A percentile compares a stretch with the other conserved stretches of the same genome.
Evolutionary conservation across 2,113 vertebrate genomes (phyloP).

Genomic region (Axis porcinus): DNA sequence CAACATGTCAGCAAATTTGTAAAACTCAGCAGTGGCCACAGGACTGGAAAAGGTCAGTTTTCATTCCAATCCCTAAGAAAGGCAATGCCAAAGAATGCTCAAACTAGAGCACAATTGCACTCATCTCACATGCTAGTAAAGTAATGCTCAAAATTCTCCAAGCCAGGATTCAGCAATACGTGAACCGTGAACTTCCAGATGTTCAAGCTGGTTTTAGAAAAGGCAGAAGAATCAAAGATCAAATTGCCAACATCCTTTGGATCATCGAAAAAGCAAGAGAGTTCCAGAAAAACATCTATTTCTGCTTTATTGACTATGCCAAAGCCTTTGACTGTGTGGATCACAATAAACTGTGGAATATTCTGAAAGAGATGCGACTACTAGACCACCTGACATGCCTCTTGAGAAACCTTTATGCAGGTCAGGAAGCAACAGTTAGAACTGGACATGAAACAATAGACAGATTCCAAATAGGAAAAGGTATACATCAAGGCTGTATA

Average conservation of each 20-base stretch:
- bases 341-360: not conserved
- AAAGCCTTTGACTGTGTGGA: not conserved
- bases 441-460: not conserved
- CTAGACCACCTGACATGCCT: not conserved
- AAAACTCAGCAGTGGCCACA: not conserved
- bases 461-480: not conserved
- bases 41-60: not conserved
- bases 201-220: not conserved
- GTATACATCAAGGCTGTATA: not conserved
- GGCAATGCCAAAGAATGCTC: not conserved
- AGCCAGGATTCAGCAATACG: not conserved
- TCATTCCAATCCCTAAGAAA: not conserved
- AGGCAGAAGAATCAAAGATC: not conserved
- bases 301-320: not conserved
- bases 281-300: not conserved
- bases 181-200: not conserved
- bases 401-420: not conserved
- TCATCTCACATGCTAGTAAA: not conserved
- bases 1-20: not conserved
- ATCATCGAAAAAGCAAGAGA: not conserved
- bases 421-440: not conserved
- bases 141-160: not conserved
- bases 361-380: not conserved
- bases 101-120: rapidly evolving
- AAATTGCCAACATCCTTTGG: not conserved